Conservation (phyloP, 1,140 invertebrate genomes). For the Drosophila baimaii region DNA sequence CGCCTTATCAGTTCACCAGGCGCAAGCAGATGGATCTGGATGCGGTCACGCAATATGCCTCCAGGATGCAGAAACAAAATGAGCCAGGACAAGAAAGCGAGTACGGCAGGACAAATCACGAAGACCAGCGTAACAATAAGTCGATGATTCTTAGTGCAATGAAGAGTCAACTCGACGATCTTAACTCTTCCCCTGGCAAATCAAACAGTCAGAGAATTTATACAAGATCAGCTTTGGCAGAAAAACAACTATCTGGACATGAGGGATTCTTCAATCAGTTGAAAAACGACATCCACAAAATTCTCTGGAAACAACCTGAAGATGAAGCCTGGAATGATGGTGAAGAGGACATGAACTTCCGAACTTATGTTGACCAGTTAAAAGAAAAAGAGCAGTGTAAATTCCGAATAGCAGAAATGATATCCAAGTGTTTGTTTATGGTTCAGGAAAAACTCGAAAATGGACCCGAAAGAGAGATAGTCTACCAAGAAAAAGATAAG, state of each 20-base stretch:
- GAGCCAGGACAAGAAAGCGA: too few species aligned
- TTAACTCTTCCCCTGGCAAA: background rate
- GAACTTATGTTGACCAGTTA: background rate
- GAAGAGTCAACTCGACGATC: background rate
- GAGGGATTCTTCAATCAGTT: background rate
- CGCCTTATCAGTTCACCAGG: background rate
- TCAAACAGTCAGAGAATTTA: too few species aligned
- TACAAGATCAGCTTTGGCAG: background rate
- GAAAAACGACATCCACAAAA: background rate
- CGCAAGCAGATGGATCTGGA: too few species aligned
- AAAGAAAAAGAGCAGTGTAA: background rate
- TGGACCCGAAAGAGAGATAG: background rate
- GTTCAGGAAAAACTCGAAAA: background rate
- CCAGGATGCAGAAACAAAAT: too few species aligned
- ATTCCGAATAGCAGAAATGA: slow-evolving; percentile 8
- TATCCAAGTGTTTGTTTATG: slow-evolving; percentile 8
- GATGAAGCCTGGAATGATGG: too few species aligned
- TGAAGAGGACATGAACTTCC: background rate
- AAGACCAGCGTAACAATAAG: background rate
- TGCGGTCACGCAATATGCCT: too few species aligned
- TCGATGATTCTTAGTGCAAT: background rate
- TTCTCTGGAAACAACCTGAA: background rate
- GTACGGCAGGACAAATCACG: too few species aligned
- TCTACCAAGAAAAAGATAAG: background rate
- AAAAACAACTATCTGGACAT: background rate